Conservation (phyloP, 2,888 invertebrate species). For the Kryphioiulus occultus region DNA sequence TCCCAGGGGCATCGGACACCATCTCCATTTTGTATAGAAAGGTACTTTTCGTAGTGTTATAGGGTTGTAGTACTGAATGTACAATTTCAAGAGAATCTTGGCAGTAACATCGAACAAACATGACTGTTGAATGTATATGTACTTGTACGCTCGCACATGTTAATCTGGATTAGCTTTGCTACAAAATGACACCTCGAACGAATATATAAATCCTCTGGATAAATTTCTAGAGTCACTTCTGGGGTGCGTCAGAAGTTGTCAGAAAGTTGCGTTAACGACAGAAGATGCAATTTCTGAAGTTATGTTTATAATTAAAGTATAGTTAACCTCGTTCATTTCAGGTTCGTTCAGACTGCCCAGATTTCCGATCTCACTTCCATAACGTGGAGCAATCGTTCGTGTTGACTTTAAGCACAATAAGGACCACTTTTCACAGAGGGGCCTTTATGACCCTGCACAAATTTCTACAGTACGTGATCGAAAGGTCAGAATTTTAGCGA, state of each 20-base stretch:
- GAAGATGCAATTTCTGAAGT: background rate
- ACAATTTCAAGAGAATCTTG: no score
- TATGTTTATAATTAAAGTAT: background rate
- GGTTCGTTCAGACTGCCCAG: conserved; percentile 82
- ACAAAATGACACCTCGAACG: no score
- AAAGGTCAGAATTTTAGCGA: conserved; percentile 59
- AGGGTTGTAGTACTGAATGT: background rate
- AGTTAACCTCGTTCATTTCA: conserved; percentile 60
- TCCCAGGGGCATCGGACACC: conserved; percentile 66
- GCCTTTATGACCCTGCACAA: conserved; percentile 75
- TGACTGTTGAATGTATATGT: no score
- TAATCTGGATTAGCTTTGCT: no score
- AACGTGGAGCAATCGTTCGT: conserved; percentile 80
- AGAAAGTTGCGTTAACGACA: background rate
- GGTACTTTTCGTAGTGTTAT: conserved; percentile 67
- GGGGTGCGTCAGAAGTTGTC: background rate
- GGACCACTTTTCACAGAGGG: conserved; percentile 75
- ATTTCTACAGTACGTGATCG: conserved; percentile 71
- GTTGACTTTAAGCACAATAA: conserved; percentile 71
- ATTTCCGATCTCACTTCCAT: conserved; percentile 81
- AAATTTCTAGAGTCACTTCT: no score
- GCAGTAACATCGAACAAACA: no score
- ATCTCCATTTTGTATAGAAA: conserved; percentile 78
- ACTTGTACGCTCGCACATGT: no score
- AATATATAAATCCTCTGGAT: no score